Conservation (phyloP, 2,797 vertebrate genomes). For the Mormyrops attenuatus region DNA sequence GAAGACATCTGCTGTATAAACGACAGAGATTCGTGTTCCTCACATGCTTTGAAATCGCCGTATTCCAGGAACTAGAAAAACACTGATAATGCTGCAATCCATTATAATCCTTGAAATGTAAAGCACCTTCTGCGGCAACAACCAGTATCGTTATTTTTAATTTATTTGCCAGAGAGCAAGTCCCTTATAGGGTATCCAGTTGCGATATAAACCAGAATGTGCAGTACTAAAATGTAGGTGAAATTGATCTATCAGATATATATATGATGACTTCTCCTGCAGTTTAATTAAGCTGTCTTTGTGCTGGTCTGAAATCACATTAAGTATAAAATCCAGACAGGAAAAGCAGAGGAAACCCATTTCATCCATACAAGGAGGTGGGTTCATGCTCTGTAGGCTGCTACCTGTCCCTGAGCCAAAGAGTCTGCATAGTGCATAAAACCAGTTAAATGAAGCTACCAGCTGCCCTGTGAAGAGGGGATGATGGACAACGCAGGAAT, state of each 20-base stretch:
- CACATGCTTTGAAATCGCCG: neutral
- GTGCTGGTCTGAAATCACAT: neutral
- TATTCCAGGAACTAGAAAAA: neutral
- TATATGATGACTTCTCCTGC: neutral
- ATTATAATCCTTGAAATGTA: neutral
- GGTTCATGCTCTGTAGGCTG: neutral
- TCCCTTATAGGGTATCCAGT: neutral
- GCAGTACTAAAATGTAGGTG: neutral
- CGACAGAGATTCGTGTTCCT: conserved; percentile 43
- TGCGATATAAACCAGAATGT: neutral
- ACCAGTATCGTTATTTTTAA: neutral
- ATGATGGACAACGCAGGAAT: neutral
- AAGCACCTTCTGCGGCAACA: neutral
- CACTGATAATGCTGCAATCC: neutral
- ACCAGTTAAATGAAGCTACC: neutral
- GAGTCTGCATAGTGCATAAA: neutral
- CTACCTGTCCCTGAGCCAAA: neutral
- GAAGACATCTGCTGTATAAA: conserved; percentile 40
- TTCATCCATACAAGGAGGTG: neutral
- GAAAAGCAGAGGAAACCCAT: neutral
- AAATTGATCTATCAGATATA: neutral
- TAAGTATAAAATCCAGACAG: neutral
- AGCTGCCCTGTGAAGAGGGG: neutral
- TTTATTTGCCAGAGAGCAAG: neutral
- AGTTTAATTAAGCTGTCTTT: neutral